Conservation (phyloP, 2,797 vertebrate genomes). For the Potorous gilbertii region DNA sequence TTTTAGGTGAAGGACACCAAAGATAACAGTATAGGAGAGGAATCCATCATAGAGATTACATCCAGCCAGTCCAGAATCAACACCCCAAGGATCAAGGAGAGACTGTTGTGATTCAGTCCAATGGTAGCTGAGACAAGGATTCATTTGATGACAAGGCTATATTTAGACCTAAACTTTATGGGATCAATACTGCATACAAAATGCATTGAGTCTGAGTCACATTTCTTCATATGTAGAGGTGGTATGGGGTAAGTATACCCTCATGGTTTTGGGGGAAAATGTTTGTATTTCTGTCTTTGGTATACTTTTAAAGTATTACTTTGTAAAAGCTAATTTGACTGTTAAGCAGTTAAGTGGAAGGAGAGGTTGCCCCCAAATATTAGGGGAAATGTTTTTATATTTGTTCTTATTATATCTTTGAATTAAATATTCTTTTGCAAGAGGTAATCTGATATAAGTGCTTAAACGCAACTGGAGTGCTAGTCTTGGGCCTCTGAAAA, state of each 20-base stretch:
- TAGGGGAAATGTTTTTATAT: background rate
- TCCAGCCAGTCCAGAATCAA: background rate
- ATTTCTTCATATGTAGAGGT: background rate
- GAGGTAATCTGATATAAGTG: background rate
- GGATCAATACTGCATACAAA: background rate
- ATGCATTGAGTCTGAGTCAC: background rate
- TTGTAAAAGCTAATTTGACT: background rate
- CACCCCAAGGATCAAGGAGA: background rate
- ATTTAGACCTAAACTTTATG: background rate
- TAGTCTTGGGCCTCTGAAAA: background rate
- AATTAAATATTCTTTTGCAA: background rate
- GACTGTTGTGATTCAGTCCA: background rate
- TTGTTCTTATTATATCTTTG: background rate
- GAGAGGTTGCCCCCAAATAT: background rate
- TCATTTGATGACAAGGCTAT: background rate
- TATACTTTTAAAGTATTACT: background rate
- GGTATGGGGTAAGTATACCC: background rate
- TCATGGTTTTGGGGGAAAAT: background rate
- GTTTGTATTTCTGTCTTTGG: background rate
- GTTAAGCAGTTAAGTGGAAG: background rate
- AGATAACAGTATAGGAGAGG: background rate
- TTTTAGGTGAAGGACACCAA: background rate
- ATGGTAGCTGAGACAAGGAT: background rate
- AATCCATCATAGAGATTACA: background rate
- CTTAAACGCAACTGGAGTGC: background rate